These are phyloP conservation scores for Cromileptes altivelis DNA, from an alignment of 2,113 vertebrate species.

Conservation along the genomic window DNA sequence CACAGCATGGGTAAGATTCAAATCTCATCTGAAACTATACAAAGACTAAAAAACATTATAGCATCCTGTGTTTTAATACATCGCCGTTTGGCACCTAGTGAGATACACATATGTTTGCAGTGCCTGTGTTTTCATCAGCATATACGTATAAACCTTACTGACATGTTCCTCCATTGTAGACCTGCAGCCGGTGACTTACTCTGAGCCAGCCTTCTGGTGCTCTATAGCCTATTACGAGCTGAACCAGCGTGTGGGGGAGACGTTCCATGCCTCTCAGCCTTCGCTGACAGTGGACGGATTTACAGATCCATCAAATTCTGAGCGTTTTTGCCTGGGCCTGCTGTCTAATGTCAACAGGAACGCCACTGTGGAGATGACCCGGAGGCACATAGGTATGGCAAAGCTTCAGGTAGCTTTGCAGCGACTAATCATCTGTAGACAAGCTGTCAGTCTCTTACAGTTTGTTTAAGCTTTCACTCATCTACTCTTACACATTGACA, in stretches of 20 bases:
- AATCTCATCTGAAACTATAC: not conserved
- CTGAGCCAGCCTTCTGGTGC: constrained; percentile 98
- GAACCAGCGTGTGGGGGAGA: constrained; percentile 99
- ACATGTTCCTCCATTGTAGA: constrained; percentile 78
- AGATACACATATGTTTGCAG: not conserved
- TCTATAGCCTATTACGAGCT: constrained; percentile 99
- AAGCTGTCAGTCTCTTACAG: not conserved
- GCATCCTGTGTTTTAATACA: not conserved
- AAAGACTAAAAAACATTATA: not conserved
- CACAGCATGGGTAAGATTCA: constrained; percentile 93
- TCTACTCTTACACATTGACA: too few relatives aligned
- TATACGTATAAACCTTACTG: not conserved
- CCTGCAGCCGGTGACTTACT: constrained; percentile 97
- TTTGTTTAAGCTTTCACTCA: not conserved
- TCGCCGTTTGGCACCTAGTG: not conserved
- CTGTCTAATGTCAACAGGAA: constrained; percentile 98
- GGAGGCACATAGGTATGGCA: constrained; percentile 95
- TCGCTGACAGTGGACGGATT: constrained; percentile 97
- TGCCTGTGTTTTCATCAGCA: not conserved
- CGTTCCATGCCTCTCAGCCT: constrained; percentile 97
- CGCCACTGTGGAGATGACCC: constrained; percentile 98
- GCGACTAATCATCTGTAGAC: not conserved
- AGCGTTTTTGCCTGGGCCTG: constrained; percentile 96
- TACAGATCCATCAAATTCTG: constrained; percentile 98
- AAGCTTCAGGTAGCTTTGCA: not conserved